Conservation (phyloP, 2,888 invertebrate species). For the Drosophila siamana region DNA sequence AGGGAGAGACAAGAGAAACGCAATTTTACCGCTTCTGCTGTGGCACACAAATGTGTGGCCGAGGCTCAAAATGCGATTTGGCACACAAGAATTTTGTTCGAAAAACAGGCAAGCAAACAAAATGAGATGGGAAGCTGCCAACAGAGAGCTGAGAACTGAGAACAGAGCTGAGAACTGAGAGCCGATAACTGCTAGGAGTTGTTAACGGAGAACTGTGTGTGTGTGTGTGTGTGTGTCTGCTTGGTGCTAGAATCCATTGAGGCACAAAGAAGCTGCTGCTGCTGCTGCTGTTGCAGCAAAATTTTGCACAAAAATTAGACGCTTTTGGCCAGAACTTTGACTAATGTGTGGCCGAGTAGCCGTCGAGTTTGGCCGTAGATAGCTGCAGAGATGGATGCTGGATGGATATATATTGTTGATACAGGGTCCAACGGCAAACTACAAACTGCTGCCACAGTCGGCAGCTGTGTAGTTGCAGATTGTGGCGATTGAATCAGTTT, state of each 20-base stretch:
- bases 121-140: constrained; percentile 28
- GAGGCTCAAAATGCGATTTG: constrained; percentile 21
- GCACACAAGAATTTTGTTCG: constrained; percentile 32
- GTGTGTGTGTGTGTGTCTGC: background rate
- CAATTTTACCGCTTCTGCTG: background rate
- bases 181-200: too few species aligned
- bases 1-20: background rate
- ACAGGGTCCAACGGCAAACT: background rate
- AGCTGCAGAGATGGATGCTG: background rate
- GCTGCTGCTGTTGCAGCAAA: constrained; percentile 31
- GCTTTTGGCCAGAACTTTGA: constrained; percentile 31
- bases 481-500: constrained; percentile 48
- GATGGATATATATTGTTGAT: constrained; percentile 17
- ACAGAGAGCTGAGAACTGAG: constrained; percentile 11
- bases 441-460: background rate
- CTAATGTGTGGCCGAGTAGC: background rate
- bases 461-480: constrained; percentile 2
- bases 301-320: constrained; percentile 64
- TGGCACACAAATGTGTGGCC: background rate
- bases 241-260: constrained; percentile 36
- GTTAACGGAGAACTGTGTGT: too few species aligned
- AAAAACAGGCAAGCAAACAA: constrained; percentile 47
- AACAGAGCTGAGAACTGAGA: too few species aligned
- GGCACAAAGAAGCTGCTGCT: constrained; percentile 32
- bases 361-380: constrained; percentile 2